phyloP scores from a whole-genome alignment of 2,797 vertebrate species.

The Chromobotia macracanthus region DNA sequence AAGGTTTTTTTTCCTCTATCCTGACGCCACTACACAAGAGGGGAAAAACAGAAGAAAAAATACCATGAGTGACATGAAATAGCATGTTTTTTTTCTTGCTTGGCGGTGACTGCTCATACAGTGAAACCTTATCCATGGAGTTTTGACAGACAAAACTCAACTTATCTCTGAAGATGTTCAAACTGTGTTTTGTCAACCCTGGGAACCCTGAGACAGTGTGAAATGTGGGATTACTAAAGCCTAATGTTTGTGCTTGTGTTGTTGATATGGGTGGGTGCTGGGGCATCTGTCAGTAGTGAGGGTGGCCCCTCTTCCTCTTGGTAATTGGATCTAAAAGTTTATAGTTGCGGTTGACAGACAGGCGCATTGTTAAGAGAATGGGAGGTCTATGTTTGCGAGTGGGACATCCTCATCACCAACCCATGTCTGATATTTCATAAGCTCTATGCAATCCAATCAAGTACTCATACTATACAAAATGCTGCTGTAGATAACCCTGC shows the following conservation, averaged over 20 bases:
- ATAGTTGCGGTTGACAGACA: slow-evolving; percentile 71
- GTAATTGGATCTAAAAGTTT: slow-evolving; percentile 80
- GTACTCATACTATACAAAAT: background rate
- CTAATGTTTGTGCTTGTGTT: slow-evolving; percentile 55
- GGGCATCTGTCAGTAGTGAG: slow-evolving; percentile 74
- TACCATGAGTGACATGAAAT: slow-evolving; percentile 25
- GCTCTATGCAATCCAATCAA: background rate
- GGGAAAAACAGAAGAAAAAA: slow-evolving; percentile 5
- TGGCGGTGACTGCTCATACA: slow-evolving; percentile 25
- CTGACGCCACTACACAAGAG: background rate
- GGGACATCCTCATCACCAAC: slow-evolving; percentile 38
- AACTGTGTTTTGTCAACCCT: slow-evolving; percentile 32
- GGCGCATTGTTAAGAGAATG: slow-evolving; percentile 61
- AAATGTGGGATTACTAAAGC: slow-evolving; percentile 50
- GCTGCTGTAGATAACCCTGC: background rate
- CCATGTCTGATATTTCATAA: slow-evolving; percentile 16
- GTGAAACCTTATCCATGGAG: slow-evolving; percentile 50
- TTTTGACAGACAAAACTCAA: slow-evolving; percentile 57
- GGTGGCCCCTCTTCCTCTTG: slow-evolving; percentile 77
- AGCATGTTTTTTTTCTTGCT: slow-evolving; percentile 27
- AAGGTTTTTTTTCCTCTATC: background rate
- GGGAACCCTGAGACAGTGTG: slow-evolving; percentile 27
- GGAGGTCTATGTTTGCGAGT: slow-evolving; percentile 54
- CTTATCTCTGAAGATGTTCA: slow-evolving; percentile 54
- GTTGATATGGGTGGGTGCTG: slow-evolving; percentile 66